These are phyloP conservation scores for Carduelis carduelis DNA, from an alignment of 2,797 vertebrate genomes.

Conservation along the genomic window DNA sequence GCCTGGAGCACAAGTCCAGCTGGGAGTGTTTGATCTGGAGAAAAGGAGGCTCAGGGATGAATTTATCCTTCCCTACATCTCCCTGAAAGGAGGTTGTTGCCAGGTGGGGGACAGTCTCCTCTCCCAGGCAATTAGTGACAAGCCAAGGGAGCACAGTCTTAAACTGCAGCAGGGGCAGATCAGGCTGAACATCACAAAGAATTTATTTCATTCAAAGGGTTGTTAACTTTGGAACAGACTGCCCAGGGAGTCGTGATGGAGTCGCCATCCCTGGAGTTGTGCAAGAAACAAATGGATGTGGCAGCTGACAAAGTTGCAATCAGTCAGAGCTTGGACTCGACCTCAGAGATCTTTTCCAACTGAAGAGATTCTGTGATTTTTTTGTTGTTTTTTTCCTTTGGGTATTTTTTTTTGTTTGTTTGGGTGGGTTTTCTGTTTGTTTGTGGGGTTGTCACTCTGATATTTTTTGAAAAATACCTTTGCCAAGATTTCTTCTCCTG, in stretches of 20 bases:
- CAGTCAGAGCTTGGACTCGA: fast-evolving
- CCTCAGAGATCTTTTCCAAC: background rate
- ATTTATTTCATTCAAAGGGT: background rate
- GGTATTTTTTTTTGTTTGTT: background rate
- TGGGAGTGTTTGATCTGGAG: background rate
- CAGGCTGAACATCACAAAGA: background rate
- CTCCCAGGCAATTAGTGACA: background rate
- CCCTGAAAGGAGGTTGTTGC: background rate
- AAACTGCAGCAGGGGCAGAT: background rate
- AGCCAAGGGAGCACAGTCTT: no score
- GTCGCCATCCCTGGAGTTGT: background rate
- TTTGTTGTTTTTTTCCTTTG: no score
- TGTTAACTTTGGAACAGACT: fast-evolving
- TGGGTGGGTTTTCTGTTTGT: background rate
- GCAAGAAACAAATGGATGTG: background rate
- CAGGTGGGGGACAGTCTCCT: background rate
- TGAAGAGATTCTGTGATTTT: background rate
- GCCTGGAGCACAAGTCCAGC: background rate
- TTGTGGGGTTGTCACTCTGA: background rate
- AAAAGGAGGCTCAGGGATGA: background rate
- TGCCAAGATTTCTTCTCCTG: no score
- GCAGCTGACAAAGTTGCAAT: background rate
- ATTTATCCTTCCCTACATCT: background rate
- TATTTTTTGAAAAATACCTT: no score
- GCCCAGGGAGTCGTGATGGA: background rate